Evolutionary conservation across 2,113 vertebrate genomes (phyloP).

Genomic region (Nycticorax nycticorax): DNA sequence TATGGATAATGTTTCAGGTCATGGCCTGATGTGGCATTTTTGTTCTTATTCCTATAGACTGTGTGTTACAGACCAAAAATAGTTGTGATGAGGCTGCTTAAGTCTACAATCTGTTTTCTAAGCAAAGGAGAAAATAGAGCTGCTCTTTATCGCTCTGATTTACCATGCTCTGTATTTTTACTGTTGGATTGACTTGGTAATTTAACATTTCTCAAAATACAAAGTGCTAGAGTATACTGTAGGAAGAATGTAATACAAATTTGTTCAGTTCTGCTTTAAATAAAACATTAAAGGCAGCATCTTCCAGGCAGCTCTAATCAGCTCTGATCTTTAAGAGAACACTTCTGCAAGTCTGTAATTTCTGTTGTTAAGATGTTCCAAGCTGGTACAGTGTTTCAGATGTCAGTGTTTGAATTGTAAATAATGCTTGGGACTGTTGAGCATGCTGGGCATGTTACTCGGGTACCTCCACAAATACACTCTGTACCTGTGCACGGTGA

Average conservation of each 20-base stretch:
- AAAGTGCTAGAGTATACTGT: background rate
- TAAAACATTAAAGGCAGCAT: background rate
- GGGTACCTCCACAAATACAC: background rate
- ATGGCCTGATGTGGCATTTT: background rate
- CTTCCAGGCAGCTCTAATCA: background rate
- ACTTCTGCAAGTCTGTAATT: constrained; percentile 2
- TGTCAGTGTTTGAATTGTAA: constrained; percentile 25
- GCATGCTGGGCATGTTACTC: background rate
- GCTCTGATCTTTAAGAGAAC: background rate
- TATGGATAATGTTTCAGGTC: background rate
- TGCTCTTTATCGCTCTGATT: background rate
- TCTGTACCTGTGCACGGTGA: background rate
- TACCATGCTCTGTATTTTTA: background rate
- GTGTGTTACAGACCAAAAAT: background rate
- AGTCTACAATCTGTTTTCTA: background rate
- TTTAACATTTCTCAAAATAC: background rate
- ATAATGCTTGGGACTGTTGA: background rate
- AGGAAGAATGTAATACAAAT: background rate
- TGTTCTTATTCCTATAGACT: background rate
- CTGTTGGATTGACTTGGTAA: background rate
- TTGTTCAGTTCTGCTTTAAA: background rate
- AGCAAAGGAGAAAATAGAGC: background rate
- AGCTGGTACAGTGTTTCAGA: background rate
- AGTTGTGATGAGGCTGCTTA: background rate
- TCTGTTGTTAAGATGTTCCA: background rate